Evolutionary conservation across 2,797 vertebrate species (phyloP).

Genomic region (Alca torda): DNA sequence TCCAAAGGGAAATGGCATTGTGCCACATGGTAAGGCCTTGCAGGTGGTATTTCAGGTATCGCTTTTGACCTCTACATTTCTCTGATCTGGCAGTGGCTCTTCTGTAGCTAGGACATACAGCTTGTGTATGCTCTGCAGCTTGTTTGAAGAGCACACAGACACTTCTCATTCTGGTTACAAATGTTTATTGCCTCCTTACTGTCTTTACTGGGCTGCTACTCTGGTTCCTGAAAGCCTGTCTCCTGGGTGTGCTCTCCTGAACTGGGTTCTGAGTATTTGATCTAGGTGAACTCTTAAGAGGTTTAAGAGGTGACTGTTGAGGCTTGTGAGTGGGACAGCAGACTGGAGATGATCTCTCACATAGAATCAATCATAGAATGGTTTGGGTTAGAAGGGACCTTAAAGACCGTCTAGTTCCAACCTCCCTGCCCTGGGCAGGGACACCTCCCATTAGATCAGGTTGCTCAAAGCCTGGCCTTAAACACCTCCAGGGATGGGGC

Average conservation of each 20-base stretch:
- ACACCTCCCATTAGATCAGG: too few species aligned
- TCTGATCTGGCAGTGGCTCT: background rate
- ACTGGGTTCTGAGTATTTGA: background rate
- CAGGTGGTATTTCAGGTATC: background rate
- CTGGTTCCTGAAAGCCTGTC: background rate
- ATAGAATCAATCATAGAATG: too few species aligned
- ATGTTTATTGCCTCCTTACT: background rate
- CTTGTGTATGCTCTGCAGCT: background rate
- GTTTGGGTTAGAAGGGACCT: too few species aligned
- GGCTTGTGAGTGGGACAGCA: background rate
- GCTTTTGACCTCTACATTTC: background rate
- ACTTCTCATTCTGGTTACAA: background rate
- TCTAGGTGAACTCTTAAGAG: background rate
- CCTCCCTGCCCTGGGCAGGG: too few species aligned
- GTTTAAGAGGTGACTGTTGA: background rate
- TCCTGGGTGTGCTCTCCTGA: background rate
- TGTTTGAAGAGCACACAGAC: background rate
- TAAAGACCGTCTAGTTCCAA: too few species aligned
- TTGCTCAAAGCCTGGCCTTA: too few species aligned
- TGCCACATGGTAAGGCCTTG: background rate
- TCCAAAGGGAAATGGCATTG: background rate
- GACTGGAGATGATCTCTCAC: background rate
- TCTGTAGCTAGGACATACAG: background rate
- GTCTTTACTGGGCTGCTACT: background rate
- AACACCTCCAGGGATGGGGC: too few species aligned